Evolutionary conservation across 1,140 invertebrate species (phyloP).

Genomic region (Lepidostoma basale): DNA sequence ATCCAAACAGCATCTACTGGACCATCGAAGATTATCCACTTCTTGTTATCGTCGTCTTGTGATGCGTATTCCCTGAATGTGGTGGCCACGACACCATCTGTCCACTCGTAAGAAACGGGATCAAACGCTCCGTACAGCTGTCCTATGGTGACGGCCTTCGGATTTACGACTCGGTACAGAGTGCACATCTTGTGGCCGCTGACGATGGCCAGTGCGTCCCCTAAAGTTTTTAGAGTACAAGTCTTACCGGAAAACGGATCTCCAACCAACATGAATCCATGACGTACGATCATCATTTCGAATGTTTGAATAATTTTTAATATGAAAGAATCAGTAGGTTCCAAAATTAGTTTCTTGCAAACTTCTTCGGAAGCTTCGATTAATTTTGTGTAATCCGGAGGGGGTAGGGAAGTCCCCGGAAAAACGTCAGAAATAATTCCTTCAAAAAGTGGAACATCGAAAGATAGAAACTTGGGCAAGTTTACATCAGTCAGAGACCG

Average conservation of each 20-base stretch:
- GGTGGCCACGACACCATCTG: constrained; percentile 83
- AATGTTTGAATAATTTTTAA: constrained; percentile 85
- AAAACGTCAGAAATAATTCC: constrained; percentile 93
- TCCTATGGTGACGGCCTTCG: constrained; percentile 89
- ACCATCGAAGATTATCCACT: constrained; percentile 88
- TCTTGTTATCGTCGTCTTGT: constrained; percentile 72
- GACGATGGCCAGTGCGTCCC: constrained; percentile 75
- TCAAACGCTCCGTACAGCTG: constrained; percentile 92
- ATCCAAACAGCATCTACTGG: constrained; percentile 96
- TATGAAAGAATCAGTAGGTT: constrained; percentile 71
- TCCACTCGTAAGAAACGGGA: constrained; percentile 90
- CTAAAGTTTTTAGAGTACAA: constrained; percentile 72
- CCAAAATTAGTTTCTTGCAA: constrained; percentile 74
- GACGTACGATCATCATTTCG: constrained; percentile 90
- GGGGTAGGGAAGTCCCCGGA: constrained; percentile 76
- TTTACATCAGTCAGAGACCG: constrained; percentile 91
- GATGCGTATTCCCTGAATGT: constrained; percentile 74
- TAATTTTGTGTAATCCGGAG: constrained; percentile 74
- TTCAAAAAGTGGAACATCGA: constrained; percentile 88
- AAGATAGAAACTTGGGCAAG: constrained; percentile 88
- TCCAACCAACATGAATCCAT: constrained; percentile 93
- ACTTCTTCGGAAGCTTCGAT: constrained; percentile 61
- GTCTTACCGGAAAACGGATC: constrained; percentile 85
- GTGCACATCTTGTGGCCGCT: constrained; percentile 68
- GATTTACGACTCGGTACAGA: constrained; percentile 83